Base-by-base conservation (phyloP, 2,888 invertebrate genomes). In the Drosophila infuscata region DNA sequence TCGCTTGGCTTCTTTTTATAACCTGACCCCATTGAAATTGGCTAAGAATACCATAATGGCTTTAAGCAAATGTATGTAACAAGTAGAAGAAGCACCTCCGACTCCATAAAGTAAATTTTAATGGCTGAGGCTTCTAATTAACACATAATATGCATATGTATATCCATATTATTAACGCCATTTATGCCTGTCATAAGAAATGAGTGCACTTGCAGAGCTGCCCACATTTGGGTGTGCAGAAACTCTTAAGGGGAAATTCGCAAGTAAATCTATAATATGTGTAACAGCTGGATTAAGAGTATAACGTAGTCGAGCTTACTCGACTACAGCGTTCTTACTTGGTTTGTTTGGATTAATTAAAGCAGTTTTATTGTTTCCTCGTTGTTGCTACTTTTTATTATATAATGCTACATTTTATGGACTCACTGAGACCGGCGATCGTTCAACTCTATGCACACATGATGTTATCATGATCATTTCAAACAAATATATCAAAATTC, bases 311-410 rank as follows among this genome's bases (percentile, higher is more conserved):
- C 46, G 46, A 25, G 15, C 20, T 25, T 15, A 15, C 46, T 25
- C 15, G 4, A 25, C 46, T 15, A 4, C 3, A 8, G 8, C 15
- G 20, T 46, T 25, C 25, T 46, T 25, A 46, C 29, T 46, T 46
- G 46, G 46, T 48, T 56, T 54, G 68, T 71, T 75, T 69, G 64
- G 61, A 74, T 83, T 74, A 73, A 86, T 86, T 81, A 86, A 77
- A 70, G 58, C 38, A 77, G 66, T 90, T 85, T 90, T 89, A 87
- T 78, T 74, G 66, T 83, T 84, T 88, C 90, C 88, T 85, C 70
- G 65, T 53, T 70, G 78, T 70, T 76, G 83, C 63, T 67, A 48
- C 64, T 72, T 65, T 63, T 58, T 29, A 75, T 90, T 88, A 90
- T 80, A 88, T 88, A 89, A 90, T 80, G 60, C 30, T 35, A 32